These are phyloP conservation scores for Patella vulgata DNA, from an alignment of 1,140 invertebrate genomes.

Conservation along the genomic window DNA sequence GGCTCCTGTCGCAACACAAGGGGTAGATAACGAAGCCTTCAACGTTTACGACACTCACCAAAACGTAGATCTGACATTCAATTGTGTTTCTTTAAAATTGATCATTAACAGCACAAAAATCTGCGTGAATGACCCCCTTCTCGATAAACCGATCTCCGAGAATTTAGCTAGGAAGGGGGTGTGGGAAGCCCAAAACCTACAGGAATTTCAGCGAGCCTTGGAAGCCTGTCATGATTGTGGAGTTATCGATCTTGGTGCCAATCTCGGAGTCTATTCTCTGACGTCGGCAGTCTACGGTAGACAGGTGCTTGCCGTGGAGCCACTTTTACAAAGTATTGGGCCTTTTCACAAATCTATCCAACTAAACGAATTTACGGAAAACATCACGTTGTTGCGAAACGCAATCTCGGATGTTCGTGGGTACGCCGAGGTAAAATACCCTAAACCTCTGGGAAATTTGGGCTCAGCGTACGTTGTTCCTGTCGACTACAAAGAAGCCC, in stretches of 20 bases:
- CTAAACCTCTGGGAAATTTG: conserved; percentile 3
- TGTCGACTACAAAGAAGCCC: neutral
- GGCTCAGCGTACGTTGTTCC: conserved; percentile 4
- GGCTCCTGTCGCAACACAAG: too few relatives aligned
- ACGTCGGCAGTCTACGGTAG: conserved; percentile 32
- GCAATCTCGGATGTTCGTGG: conserved; percentile 1
- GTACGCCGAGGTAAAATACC: neutral
- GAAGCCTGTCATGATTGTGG: neutral
- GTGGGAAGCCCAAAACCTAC: conserved; percentile 4
- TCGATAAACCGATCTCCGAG: conserved; percentile 5
- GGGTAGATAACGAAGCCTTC: too few relatives aligned
- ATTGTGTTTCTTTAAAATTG: conserved; percentile 3
- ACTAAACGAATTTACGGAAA: conserved; percentile 1
- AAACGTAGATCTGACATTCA: neutral
- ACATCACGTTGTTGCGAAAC: conserved; percentile 7
- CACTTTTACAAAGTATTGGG: conserved; percentile 11
- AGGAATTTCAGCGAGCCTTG: neutral
- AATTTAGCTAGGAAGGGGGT: neutral
- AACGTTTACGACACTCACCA: neutral
- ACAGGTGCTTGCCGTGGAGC: conserved; percentile 46
- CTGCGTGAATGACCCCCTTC: conserved; percentile 5
- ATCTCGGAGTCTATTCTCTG: conserved; percentile 47
- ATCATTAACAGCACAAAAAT: neutral
- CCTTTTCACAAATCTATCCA: conserved; percentile 11
- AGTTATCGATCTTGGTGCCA: conserved; percentile 47